Evolutionary conservation across 2,113 vertebrate genomes (phyloP).

Genomic region (Speoplatyrhinus poulsoni): DNA sequence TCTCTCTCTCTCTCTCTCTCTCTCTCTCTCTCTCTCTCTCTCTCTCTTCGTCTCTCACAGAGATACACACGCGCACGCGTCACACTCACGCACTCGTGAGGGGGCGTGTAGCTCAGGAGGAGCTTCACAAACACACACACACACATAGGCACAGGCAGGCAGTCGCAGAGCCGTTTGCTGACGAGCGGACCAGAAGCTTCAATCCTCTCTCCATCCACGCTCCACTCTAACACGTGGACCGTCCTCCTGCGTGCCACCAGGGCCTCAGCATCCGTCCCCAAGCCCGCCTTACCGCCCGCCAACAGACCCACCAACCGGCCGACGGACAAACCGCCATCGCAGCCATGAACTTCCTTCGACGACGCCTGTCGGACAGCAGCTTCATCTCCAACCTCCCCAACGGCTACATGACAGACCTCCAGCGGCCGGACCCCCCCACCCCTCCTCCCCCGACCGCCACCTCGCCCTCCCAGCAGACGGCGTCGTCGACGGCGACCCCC

Average conservation of each 20-base stretch:
- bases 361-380: conserved; percentile 95
- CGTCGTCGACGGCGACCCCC: conserved; percentile 71
- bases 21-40: conserved; percentile 16
- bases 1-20: conserved; percentile 21
- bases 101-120: conserved; percentile 60
- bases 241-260: conserved; percentile 30
- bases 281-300: too few relatives aligned
- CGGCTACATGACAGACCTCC: conserved; percentile 95
- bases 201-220: conserved; percentile 39
- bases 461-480: conserved; percentile 67
- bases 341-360: conserved; percentile 95
- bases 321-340: conserved; percentile 51
- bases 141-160: conserved; percentile 23
- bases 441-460: conserved; percentile 69
- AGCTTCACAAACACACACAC: conserved; percentile 28
- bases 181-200: conserved; percentile 66
- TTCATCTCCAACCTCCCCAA: conserved; percentile 97
- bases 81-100: conserved; percentile 44
- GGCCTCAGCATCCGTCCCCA: background rate
- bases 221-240: conserved; percentile 2
- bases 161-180: conserved; percentile 64
- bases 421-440: conserved; percentile 78
- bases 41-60: conserved; percentile 30
- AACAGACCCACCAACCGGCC: background rate
- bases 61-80: conserved; percentile 36